phyloP scores from a whole-genome alignment of 2,888 invertebrate species.

The Drosophila recens region DNA sequence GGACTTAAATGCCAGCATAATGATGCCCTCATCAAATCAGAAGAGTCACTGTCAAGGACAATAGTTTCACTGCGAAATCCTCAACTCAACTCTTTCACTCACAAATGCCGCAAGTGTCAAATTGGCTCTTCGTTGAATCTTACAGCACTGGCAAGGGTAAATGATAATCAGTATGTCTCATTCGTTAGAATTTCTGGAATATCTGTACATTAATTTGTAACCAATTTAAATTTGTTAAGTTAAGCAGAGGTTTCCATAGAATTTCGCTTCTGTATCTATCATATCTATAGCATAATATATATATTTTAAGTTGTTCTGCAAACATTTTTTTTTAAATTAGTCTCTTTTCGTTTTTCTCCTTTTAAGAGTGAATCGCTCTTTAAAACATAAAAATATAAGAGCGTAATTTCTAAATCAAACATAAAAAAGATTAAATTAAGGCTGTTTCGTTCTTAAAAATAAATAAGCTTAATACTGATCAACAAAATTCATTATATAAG shows the following conservation, averaged over 20 bases:
- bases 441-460: too few species aligned
- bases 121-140: conserved; percentile 35
- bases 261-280: not conserved
- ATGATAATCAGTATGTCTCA: conserved; percentile 4
- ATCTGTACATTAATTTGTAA: not conserved
- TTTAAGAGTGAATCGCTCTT: too few species aligned
- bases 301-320: too few species aligned
- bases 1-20: conserved; percentile 62
- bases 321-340: too few species aligned
- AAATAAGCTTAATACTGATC: too few species aligned
- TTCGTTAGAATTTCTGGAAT: not conserved
- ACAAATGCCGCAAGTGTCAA: conserved; percentile 12
- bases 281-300: too few species aligned
- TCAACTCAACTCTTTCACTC: not conserved
- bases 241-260: not conserved
- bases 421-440: too few species aligned
- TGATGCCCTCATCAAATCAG: conserved; percentile 52
- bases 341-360: too few species aligned
- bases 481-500: too few species aligned
- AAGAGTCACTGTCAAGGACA: conserved; percentile 43
- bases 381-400: too few species aligned
- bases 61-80: conserved; percentile 9
- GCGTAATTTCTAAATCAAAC: too few species aligned
- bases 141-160: conserved; percentile 10
- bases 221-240: too few species aligned